These are phyloP conservation scores for Sylvilagus bachmani DNA, from an alignment of 2,113 vertebrate species.

Conservation along the genomic window DNA sequence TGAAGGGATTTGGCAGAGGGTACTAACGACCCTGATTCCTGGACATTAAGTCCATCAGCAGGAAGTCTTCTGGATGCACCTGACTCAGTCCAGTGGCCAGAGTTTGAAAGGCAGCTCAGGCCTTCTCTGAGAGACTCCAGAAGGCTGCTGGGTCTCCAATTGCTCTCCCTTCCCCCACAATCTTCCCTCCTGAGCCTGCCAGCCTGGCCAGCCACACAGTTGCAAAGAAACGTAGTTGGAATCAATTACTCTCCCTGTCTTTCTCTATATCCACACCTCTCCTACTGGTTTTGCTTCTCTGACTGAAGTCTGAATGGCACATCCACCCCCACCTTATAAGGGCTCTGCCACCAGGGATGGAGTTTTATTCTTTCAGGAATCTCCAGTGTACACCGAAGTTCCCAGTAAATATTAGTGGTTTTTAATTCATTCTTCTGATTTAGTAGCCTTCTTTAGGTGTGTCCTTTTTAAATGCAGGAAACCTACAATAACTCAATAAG, in stretches of 20 bases:
- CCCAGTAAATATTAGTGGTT: background rate
- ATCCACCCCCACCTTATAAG: background rate
- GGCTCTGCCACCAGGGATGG: background rate
- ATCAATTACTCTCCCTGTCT: background rate
- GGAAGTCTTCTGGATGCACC: background rate
- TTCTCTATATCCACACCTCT: background rate
- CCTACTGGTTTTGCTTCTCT: background rate
- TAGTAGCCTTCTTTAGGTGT: background rate
- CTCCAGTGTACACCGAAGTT: background rate
- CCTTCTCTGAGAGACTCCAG: background rate
- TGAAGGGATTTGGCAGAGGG: background rate
- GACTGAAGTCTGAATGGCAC: background rate
- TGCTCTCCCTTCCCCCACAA: background rate
- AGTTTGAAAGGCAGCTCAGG: background rate
- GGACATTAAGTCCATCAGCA: background rate
- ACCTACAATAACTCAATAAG: background rate
- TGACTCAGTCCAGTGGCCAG: background rate
- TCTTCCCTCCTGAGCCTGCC: background rate
- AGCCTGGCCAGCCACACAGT: background rate
- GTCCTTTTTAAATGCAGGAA: background rate
- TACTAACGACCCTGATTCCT: background rate
- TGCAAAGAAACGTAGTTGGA: background rate
- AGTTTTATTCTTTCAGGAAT: background rate
- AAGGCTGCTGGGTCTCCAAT: background rate
- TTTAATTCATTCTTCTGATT: slow-evolving; percentile 31